Percentiles rank a stretch among this genome's conserved stretches.
These are phyloP conservation scores for Leucophenga maculata DNA, from an alignment of 2,888 invertebrate species.

Conservation along the genomic window DNA sequence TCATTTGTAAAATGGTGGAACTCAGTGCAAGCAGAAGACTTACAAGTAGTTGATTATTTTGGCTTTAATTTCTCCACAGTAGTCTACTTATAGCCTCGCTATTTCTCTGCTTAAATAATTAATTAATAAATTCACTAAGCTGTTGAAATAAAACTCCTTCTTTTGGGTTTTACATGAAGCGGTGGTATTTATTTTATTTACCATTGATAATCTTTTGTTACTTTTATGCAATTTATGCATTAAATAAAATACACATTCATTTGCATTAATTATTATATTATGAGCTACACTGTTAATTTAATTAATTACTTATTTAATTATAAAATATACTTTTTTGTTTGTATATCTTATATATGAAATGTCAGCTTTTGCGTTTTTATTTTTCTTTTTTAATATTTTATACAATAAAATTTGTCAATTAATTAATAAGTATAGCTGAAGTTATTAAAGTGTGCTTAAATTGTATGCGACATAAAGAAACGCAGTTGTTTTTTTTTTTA, in stretches of 20 bases:
- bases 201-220: slow-evolving; percentile 56
- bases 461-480: too few species aligned
- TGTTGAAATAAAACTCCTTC: not conserved
- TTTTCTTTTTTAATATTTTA: not conserved
- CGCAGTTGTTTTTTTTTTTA: too few species aligned
- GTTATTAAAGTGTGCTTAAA: too few species aligned
- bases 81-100: not conserved
- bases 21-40: too few species aligned
- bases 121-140: too few species aligned
- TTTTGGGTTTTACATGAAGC: slow-evolving; percentile 70
- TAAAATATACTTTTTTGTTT: not conserved
- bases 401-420: not conserved
- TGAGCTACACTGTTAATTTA: slow-evolving; percentile 44
- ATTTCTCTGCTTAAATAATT: too few species aligned
- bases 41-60: too few species aligned
- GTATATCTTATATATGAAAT: not conserved
- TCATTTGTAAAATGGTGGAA: slow-evolving; percentile 41
- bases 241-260: slow-evolving; percentile 43
- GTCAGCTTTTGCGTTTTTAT: too few species aligned
- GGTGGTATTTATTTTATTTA: slow-evolving; percentile 71
- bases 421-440: too few species aligned
- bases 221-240: not conserved
- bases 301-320: not conserved
- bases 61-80: too few species aligned
- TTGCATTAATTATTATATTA: slow-evolving; percentile 32